These are phyloP conservation scores for Zaprionus tsacasi DNA, from an alignment of 1,140 invertebrate species.

Conservation along the genomic window DNA sequence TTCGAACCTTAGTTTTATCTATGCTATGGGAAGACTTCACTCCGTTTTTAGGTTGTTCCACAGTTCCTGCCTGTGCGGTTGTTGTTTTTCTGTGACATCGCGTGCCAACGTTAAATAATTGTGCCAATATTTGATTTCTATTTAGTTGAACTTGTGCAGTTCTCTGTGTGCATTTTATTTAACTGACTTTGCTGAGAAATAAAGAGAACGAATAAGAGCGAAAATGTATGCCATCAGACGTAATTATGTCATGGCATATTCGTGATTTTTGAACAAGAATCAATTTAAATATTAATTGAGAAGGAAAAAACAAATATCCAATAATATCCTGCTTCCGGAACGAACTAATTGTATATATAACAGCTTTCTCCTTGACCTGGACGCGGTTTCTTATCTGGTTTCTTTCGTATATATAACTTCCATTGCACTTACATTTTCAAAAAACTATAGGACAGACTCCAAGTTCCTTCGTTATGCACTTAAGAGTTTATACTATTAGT, in stretches of 20 bases:
- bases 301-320: not conserved
- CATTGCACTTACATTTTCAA: too few relatives aligned
- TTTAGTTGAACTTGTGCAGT: constrained; percentile 60
- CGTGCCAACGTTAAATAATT: constrained; percentile 80
- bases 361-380: too few relatives aligned
- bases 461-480: too few relatives aligned
- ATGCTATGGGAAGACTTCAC: not conserved
- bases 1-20: not conserved
- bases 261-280: not conserved
- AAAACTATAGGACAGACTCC: too few relatives aligned
- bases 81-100: constrained; percentile 52
- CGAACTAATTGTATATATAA: too few relatives aligned
- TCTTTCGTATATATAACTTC: too few relatives aligned
- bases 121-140: constrained; percentile 78
- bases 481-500: not conserved
- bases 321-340: too few relatives aligned
- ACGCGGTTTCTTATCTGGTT: too few relatives aligned
- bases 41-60: constrained; percentile 8
- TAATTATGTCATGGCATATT: constrained; percentile 21
- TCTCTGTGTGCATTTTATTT: constrained; percentile 33
- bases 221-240: constrained; percentile 4
- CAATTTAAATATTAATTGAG: not conserved
- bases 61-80: not conserved
- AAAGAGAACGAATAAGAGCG: not conserved
- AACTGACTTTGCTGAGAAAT: constrained; percentile 1